A percentile compares a stretch with the other conserved stretches of the same genome.
phyloP scores from a whole-genome alignment of 1,140 invertebrate genomes.

The Plectrocnemia conspersa region DNA sequence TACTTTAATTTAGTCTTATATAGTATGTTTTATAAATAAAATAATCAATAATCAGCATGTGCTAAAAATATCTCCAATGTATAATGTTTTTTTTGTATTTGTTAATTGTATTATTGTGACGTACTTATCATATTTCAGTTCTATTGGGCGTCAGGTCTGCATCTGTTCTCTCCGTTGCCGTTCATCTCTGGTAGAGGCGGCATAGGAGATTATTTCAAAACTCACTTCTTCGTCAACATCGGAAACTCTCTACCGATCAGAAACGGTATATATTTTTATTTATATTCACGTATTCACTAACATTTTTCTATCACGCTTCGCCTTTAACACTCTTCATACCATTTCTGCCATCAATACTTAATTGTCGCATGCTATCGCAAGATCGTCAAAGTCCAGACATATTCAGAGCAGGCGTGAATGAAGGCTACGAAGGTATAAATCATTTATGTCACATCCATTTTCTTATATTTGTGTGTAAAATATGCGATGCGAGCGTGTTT shows the following conservation, averaged over 20 bases:
- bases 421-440: conserved; percentile 11
- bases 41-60: too few species aligned
- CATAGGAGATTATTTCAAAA: conserved; percentile 73
- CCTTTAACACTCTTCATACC: too few species aligned
- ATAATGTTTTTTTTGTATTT: too few species aligned
- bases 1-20: too few species aligned
- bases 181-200: conserved; percentile 70
- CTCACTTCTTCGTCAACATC: conserved; percentile 80
- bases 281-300: too few species aligned
- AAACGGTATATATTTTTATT: conserved; percentile 48
- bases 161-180: conserved; percentile 80
- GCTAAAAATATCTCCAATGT: too few species aligned
- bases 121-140: conserved; percentile 47
- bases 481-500: neutral
- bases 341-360: neutral
- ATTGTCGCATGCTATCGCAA: conserved; percentile 17
- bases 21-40: too few species aligned
- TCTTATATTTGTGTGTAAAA: neutral
- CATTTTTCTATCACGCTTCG: too few species aligned
- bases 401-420: neutral
- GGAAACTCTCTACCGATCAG: conserved; percentile 67
- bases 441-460: neutral
- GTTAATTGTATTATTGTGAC: too few species aligned
- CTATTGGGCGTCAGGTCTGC: conserved; percentile 76
- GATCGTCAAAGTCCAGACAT: neutral